A percentile compares a stretch with the other conserved stretches of the same genome.
Evolutionary conservation across 2,113 vertebrate genomes (phyloP).

Genomic region (Merops nubicus): DNA sequence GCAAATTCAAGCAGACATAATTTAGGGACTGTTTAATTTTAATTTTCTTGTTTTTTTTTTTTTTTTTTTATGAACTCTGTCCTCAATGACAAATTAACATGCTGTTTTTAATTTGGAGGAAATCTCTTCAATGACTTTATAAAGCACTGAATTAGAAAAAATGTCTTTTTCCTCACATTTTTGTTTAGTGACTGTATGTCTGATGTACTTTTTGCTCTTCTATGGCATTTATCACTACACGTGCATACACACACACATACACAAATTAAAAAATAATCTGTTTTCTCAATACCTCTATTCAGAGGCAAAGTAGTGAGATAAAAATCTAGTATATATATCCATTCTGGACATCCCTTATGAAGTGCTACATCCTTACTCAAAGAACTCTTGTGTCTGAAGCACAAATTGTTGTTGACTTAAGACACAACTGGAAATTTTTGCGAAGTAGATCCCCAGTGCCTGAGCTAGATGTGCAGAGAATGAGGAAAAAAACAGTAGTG

Average conservation of each 20-base stretch:
- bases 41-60: neutral
- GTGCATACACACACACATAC: accelerated
- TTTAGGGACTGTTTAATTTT: neutral
- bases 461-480: neutral
- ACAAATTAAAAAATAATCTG: neutral
- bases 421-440: neutral
- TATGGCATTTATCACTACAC: neutral
- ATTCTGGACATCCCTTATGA: neutral
- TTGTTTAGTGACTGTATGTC: neutral
- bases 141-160: neutral
- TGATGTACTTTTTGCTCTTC: neutral
- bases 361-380: neutral
- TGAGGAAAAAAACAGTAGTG: neutral
- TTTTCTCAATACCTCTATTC: neutral
- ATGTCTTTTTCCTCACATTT: accelerated
- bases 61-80: neutral
- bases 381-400: neutral
- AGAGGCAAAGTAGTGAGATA: neutral
- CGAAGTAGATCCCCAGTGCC: neutral
- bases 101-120: neutral
- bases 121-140: neutral
- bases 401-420: neutral
- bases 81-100: neutral
- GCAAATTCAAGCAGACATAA: neutral
- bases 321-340: neutral